Percentiles rank a stretch among this genome's conserved stretches.
Evolutionary conservation across 2,113 vertebrate genomes (phyloP).

Genomic region (Leptocoma aspasia): DNA sequence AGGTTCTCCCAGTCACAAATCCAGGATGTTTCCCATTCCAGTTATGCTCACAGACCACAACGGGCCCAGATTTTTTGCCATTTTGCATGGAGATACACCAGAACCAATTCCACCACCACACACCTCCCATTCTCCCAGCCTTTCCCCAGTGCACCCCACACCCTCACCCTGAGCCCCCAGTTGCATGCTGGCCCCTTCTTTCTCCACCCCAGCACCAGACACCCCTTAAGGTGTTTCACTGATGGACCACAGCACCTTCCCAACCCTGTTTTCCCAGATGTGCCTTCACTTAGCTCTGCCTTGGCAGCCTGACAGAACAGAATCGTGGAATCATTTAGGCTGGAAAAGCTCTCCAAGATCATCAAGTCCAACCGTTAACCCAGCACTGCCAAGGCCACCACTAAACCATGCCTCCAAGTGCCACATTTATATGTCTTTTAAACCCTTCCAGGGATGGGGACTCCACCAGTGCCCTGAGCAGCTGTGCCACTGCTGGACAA

Average conservation of each 20-base stretch:
- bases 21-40: background rate
- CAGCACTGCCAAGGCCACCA: background rate
- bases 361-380: background rate
- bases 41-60: accelerated
- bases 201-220: background rate
- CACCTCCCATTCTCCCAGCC: background rate
- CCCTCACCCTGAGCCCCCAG: background rate
- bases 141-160: background rate
- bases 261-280: background rate
- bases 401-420: background rate
- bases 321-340: background rate
- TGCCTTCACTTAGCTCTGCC: background rate
- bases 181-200: background rate
- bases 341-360: background rate
- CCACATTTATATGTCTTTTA: background rate
- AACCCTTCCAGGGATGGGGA: background rate
- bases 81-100: background rate
- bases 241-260: background rate
- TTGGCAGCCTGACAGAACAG: background rate
- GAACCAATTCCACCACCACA: background rate
- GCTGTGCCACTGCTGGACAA: background rate
- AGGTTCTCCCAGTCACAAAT: background rate
- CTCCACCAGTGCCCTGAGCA: background rate
- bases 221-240: background rate
- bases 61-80: background rate